Base-by-base conservation (phyloP, 2,888 invertebrate genomes). In the Orgyia antiqua region DNA sequence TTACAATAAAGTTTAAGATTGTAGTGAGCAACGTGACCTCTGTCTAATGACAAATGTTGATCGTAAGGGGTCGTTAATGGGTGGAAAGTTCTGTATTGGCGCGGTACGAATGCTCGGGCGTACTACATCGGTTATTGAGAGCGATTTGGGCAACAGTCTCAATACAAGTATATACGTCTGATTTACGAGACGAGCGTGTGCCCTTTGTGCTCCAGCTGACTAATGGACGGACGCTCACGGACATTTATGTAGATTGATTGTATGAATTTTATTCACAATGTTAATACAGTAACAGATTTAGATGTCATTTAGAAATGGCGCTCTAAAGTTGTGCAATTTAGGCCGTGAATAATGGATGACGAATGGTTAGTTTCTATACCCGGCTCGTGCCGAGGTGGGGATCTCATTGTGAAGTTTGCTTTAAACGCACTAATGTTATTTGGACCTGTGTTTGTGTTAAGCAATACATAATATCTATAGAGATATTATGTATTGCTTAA, bases 171-270 rank as follows among this genome's bases (percentile, higher is more conserved):
- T 79, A 70, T 75, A 64, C 74, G 77, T 58, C 76, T 86, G 86
- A 86, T 86, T 86, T 86, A 86, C 86, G 86, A 80, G 80, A 76
- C 68, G 77, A 79, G 75, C 84, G 84, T 80, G 86, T 80, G 86
- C 82, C 83, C 84, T 84, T 86, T 86, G 84, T 86, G 67, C 83
- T 80, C 73, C 57, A 63, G 59, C 77, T 84, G 75, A 86, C 83
- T 86, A 86, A 86, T 86, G 86, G 83, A 83, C 83, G 76, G 77
- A 79, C 84, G 84, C 82, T 82, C 84, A 84, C 76, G 78, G 83
- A 86, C 86, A 82, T 84, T 86, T 86, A 84, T 86, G 84, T 86
- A 84, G 86, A 86, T 84, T 86, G 84, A 86, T 86, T 84, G 84
- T 83, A 84, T 86, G 71, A 86, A 86, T 86, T 86, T 86, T 84